phyloP scores from a whole-genome alignment of 2,113 vertebrate species.

The Neodon shergylaensis region DNA sequence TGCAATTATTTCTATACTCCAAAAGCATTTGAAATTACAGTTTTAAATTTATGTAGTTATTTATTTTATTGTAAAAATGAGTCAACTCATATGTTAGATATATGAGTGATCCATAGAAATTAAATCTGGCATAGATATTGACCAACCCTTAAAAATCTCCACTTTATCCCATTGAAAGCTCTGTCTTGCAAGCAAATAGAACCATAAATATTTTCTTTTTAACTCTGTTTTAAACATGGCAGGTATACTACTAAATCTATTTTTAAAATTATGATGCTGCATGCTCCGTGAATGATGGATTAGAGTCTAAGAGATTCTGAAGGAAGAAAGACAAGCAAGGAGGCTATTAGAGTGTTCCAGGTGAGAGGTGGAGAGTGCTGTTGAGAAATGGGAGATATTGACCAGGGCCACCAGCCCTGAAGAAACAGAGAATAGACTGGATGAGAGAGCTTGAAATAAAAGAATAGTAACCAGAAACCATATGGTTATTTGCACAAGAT shows the following conservation, averaged over 20 bases:
- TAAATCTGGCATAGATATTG: conserved; percentile 25
- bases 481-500: not conserved
- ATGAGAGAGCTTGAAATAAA: not conserved
- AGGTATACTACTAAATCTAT: conserved; percentile 41
- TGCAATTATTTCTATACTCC: not conserved
- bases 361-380: not conserved
- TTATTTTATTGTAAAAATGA: conserved; percentile 40
- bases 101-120: not conserved
- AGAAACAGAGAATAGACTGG: not conserved
- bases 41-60: not conserved
- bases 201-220: conserved; percentile 54
- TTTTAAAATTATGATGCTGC: conserved; percentile 20
- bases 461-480: not conserved
- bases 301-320: conserved; percentile 7
- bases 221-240: conserved; percentile 6
- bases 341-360: not conserved
- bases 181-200: not conserved
- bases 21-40: not conserved
- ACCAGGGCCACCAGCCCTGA: not conserved
- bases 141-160: not conserved
- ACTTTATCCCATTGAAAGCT: not conserved
- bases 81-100: not conserved
- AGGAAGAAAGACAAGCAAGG: not conserved
- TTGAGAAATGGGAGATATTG: not conserved
- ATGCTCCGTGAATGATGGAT: conserved; percentile 26